A percentile compares a stretch with the other conserved stretches of the same genome.
These are phyloP conservation scores for Drosophila oshimai DNA, from an alignment of 1,140 invertebrate genomes.

Conservation along the genomic window DNA sequence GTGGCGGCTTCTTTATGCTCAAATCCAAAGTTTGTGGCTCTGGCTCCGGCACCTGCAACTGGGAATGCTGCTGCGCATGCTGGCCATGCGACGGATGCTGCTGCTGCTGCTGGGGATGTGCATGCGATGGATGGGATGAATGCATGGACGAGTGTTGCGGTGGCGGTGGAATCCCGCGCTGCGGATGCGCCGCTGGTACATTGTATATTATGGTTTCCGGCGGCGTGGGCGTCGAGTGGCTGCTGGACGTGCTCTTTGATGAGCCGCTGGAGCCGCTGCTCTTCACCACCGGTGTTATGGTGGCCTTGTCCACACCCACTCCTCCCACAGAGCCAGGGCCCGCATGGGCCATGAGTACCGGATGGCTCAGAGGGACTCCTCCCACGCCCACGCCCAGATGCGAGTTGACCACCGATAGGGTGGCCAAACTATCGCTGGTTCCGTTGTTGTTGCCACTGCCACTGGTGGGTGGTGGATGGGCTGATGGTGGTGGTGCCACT, in stretches of 20 bases:
- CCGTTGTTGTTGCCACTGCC: constrained; percentile 11
- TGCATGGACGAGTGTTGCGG: constrained; percentile 1
- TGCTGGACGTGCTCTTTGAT: constrained; percentile 78
- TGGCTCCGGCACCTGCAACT: constrained; percentile 82
- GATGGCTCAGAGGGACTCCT: constrained; percentile 46
- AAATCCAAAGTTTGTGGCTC: constrained; percentile 89
- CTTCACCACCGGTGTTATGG: constrained; percentile 83
- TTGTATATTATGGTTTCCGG: constrained; percentile 84
- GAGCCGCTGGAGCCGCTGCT: constrained; percentile 82
- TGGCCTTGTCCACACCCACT: constrained; percentile 58
- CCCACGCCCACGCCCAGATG: constrained; percentile 57
- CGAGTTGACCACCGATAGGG: constrained; percentile 87
- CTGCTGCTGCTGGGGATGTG: not conserved
- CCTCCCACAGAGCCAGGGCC: not conserved
- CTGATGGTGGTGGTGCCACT: not conserved
- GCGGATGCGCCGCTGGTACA: constrained; percentile 33
- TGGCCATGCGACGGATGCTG: constrained; percentile 8
- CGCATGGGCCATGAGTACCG: constrained; percentile 58
- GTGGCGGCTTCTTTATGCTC: constrained; percentile 90
- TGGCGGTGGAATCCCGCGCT: constrained; percentile 8
- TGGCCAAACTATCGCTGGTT: constrained; percentile 84
- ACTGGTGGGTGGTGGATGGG: constrained; percentile 5
- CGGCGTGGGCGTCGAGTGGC: constrained; percentile 64
- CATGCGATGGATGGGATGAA: constrained; percentile 5
- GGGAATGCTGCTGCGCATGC: constrained; percentile 73